Percentiles rank a stretch among this genome's conserved stretches.
These are phyloP conservation scores for Rattus rattus DNA, from an alignment of 2,113 vertebrate species.

Conservation along the genomic window DNA sequence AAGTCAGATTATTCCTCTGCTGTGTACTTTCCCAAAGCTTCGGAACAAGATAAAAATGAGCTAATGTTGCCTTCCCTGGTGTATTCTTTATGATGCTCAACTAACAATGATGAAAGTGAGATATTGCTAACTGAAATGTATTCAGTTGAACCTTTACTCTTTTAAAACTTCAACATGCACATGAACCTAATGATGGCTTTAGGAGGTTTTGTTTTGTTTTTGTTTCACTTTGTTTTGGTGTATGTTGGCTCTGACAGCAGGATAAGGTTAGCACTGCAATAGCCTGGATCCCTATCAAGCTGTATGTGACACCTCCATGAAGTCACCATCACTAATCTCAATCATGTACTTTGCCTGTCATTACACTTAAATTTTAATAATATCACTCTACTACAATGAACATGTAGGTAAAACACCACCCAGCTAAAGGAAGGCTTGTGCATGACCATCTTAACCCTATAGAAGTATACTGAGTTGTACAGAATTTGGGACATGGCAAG, in stretches of 20 bases:
- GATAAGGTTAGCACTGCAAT: fast-evolving
- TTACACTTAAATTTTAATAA: not conserved
- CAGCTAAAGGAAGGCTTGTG: not conserved
- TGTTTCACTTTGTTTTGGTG: too few species aligned
- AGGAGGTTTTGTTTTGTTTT: not conserved
- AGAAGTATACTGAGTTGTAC: not conserved
- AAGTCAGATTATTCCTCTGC: not conserved
- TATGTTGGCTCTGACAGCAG: not conserved
- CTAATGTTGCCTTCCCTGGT: not conserved
- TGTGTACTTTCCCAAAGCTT: not conserved
- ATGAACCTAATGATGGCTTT: not conserved
- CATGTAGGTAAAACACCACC: not conserved
- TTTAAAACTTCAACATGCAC: not conserved
- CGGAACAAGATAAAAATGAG: not conserved
- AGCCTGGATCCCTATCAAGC: not conserved
- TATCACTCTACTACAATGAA: not conserved
- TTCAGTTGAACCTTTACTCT: not conserved
- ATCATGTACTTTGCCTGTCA: not conserved
- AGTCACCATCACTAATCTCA: not conserved
- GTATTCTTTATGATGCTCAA: not conserved
- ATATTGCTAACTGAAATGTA: not conserved
- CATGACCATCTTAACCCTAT: too few species aligned
- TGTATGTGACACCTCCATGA: not conserved
- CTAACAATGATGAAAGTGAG: not conserved
- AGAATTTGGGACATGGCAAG: not conserved